Percentiles rank a stretch among this genome's conserved stretches.
These are phyloP conservation scores for Garrulus glandarius DNA, from an alignment of 2,797 vertebrate genomes.

Conservation along the genomic window DNA sequence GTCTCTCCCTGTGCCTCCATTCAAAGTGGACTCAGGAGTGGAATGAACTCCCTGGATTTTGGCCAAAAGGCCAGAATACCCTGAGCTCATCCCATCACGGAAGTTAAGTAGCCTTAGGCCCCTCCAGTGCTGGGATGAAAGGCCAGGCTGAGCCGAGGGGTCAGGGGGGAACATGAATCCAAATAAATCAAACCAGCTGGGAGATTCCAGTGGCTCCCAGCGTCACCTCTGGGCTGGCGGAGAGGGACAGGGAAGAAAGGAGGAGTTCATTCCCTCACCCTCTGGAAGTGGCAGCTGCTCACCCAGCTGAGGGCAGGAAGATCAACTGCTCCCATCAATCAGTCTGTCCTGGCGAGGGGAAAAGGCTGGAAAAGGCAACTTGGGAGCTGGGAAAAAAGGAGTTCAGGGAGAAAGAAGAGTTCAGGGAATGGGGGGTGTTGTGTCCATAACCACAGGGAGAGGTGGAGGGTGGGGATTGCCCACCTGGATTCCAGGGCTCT, in stretches of 20 bases:
- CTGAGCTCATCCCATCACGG: background rate
- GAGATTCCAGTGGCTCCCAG: conserved; percentile 5
- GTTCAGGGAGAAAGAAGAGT: background rate
- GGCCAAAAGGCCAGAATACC: background rate
- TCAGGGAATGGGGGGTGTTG: background rate
- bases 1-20: background rate
- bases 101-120: conserved; percentile 29
- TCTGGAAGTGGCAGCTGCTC: background rate
- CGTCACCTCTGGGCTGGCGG: background rate
- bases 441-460: rapidly evolving
- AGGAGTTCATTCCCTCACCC: background rate
- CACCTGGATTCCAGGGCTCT: background rate
- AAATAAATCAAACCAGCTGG: conserved; percentile 48
- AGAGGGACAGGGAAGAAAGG: background rate
- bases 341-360: background rate
- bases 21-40: background rate
- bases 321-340: conserved; percentile 41
- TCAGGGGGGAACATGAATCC: conserved; percentile 23
- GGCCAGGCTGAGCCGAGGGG: conserved; percentile 17
- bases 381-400: background rate
- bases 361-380: rapidly evolving
- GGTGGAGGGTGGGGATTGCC: background rate
- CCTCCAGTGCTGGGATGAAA: conserved; percentile 13
- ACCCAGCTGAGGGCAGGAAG: background rate
- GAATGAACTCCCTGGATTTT: conserved; percentile 4